Conservation (phyloP, 2,797 vertebrate genomes). For the Tragelaphus eurycerus region DNA sequence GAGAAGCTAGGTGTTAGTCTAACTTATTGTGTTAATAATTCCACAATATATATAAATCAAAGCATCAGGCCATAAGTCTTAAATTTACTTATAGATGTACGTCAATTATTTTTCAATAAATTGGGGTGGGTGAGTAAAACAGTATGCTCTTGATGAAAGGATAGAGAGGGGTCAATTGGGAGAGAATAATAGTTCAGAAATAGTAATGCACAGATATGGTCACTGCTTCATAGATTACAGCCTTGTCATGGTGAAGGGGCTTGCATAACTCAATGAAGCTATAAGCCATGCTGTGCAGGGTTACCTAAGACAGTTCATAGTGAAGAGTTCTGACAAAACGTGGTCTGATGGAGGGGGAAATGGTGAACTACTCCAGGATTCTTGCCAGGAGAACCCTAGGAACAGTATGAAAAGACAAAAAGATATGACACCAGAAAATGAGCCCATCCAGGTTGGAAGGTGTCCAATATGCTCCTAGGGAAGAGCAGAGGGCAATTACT, state of each 20-base stretch:
- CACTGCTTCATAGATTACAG: not conserved
- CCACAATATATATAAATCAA: not conserved
- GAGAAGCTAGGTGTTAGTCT: not conserved
- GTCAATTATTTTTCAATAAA: not conserved
- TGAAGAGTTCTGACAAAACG: not conserved
- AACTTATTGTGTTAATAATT: not conserved
- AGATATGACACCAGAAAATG: not conserved
- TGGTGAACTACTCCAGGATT: not conserved
- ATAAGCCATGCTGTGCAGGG: not conserved
- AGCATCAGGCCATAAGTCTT: not conserved
- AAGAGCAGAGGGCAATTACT: not conserved
- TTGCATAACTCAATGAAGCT: not conserved
- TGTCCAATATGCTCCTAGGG: not conserved
- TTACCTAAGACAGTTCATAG: not conserved
- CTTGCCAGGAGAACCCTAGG: not conserved
- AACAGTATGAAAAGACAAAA: not conserved
- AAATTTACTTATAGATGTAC: not conserved
- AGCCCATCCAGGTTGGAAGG: not conserved
- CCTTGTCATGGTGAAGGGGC: not conserved
- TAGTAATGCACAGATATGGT: not conserved
- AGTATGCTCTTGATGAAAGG: not conserved
- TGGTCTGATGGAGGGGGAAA: not conserved
- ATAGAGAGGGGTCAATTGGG: not conserved
- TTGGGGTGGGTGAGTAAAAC: not conserved
- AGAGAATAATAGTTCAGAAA: not conserved